Percentiles rank a stretch among this genome's conserved stretches.
phyloP scores from a whole-genome alignment of 2,888 invertebrate species.

The Andrena marginata region DNA sequence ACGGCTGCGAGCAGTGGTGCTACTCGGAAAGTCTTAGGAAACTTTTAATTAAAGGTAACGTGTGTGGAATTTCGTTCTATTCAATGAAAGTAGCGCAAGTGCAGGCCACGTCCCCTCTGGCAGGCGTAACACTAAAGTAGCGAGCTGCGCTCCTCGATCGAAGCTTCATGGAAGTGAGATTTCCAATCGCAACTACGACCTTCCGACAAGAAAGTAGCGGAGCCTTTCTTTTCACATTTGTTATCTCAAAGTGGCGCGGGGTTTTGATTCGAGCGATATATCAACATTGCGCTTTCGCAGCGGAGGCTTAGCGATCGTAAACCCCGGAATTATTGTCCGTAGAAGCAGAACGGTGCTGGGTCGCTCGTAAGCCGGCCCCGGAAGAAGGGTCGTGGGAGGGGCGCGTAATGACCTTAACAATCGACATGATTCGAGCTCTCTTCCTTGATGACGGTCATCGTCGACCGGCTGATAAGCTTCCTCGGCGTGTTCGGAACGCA shows the following conservation, averaged over 20 bases:
- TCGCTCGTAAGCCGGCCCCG: conserved; percentile 56
- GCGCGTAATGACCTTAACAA: conserved; percentile 70
- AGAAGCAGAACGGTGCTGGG: conserved; percentile 42
- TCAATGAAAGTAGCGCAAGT: not conserved
- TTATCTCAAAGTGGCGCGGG: not conserved
- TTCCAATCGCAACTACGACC: not conserved
- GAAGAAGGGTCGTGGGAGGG: conserved; percentile 68
- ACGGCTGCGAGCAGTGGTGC: not conserved
- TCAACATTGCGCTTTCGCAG: conserved; percentile 22
- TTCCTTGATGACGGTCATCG: conserved; percentile 64
- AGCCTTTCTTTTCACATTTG: not conserved
- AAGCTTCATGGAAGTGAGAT: not conserved
- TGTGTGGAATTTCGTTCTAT: not conserved
- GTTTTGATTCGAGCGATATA: conserved; percentile 16
- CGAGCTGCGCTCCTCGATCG: not conserved
- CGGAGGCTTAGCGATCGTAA: conserved; percentile 37
- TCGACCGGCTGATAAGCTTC: conserved; percentile 59
- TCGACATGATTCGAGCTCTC: conserved; percentile 69
- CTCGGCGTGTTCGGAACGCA: conserved; percentile 28
- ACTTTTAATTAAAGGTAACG: conserved; percentile 48
- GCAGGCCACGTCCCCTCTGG: not conserved
- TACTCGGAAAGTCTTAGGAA: conserved; percentile 31
- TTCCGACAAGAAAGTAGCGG: not conserved
- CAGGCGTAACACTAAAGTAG: not conserved
- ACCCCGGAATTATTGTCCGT: conserved; percentile 45